phyloP scores from a whole-genome alignment of 2,888 invertebrate species.

The Danaus chrysippus region DNA sequence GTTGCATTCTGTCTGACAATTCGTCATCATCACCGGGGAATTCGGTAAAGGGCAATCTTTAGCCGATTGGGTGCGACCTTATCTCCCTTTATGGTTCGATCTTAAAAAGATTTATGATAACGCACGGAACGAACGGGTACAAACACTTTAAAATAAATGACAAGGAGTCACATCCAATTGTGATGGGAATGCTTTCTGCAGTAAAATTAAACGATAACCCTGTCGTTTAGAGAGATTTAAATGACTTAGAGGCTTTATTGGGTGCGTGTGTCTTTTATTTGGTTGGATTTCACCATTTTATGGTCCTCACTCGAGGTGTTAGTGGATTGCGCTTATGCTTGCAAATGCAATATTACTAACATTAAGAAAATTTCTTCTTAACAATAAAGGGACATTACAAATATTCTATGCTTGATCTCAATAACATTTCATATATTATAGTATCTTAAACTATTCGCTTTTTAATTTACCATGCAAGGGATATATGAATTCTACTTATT shows the following conservation, averaged over 20 bases:
- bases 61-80: constrained; percentile 75
- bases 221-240: constrained; percentile 76
- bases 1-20: constrained; percentile 52
- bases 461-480: neutral
- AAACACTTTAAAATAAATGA: constrained; percentile 78
- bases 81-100: constrained; percentile 75
- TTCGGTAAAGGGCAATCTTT: constrained; percentile 71
- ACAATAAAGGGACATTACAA: too few species aligned
- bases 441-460: neutral
- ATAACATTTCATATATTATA: neutral
- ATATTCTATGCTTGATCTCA: neutral
- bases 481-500: constrained; percentile 25
- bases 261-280: constrained; percentile 47
- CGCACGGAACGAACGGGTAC: constrained; percentile 70
- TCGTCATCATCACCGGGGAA: constrained; percentile 65
- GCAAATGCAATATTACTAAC: too few species aligned
- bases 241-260: constrained; percentile 70
- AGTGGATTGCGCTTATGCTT: neutral
- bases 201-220: constrained; percentile 79
- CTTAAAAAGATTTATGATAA: constrained; percentile 80
- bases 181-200: constrained; percentile 79
- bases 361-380: too few species aligned
- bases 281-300: constrained; percentile 50
- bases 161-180: constrained; percentile 77
- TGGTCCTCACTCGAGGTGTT: constrained; percentile 46